A percentile compares a stretch with the other conserved stretches of the same genome.
phyloP scores from a whole-genome alignment of 1,140 invertebrate genomes.

The Solen grandis region DNA sequence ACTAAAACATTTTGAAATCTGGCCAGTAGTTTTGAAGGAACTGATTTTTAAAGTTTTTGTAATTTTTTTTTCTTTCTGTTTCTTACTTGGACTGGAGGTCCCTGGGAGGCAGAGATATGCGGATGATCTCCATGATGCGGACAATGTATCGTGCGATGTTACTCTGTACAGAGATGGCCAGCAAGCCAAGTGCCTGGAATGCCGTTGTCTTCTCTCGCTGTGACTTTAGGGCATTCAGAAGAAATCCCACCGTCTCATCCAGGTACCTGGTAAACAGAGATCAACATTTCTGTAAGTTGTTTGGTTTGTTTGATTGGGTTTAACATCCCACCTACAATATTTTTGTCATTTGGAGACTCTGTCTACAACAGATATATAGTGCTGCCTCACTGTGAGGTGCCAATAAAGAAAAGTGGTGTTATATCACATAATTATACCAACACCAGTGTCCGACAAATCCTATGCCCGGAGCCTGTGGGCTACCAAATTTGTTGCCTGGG shows the following conservation, averaged over 20 bases:
- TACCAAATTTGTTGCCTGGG: too few relatives aligned
- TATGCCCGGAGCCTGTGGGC: too few relatives aligned
- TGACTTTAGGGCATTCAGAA: conserved; percentile 88
- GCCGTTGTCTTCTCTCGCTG: conserved; percentile 90
- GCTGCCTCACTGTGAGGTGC: neutral
- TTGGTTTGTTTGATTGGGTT: neutral
- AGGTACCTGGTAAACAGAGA: conserved; percentile 85
- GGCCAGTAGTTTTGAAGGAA: too few relatives aligned
- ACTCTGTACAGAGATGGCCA: conserved; percentile 91
- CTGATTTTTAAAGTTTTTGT: too few relatives aligned
- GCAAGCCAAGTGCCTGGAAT: conserved; percentile 94
- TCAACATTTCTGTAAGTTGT: neutral
- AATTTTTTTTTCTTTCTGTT: too few relatives aligned
- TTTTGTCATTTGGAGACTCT: too few relatives aligned
- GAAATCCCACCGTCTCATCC: conserved; percentile 88
- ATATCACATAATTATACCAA: too few relatives aligned
- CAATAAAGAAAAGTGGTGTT: neutral
- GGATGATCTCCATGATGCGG: conserved; percentile 93
- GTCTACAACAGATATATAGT: too few relatives aligned
- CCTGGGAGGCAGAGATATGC: conserved; percentile 89
- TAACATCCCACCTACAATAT: too few relatives aligned
- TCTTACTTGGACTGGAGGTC: conserved; percentile 70
- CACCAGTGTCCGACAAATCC: too few relatives aligned
- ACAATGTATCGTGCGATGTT: conserved; percentile 90
- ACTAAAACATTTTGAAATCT: too few relatives aligned